Base-by-base conservation (phyloP, 1,140 invertebrate species). In the Cryptotermes secundus region DNA sequence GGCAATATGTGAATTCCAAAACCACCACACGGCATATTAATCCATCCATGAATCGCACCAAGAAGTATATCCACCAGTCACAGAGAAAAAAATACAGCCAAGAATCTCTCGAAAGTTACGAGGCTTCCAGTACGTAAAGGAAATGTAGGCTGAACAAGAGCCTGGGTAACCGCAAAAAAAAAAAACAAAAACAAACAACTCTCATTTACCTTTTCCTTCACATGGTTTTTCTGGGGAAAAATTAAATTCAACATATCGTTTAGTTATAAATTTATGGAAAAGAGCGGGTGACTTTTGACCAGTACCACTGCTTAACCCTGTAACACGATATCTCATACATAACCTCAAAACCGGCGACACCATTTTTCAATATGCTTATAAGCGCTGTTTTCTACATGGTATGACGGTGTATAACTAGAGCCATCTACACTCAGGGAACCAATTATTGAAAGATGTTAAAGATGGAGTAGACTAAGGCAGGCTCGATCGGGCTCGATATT, bases 241-340 rank as follows among this genome's bases (percentile, higher is more conserved):
- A 26, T 35, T 81, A 38, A 81, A 81, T 26, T 81, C 34, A 35
- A 81, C 42, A 81, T 38, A 38, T 26, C 80, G 80, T 12, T 81
- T 81, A 16, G 80, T 35, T 81, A 42, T 81, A 81, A 1, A 59
- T 22, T 10, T 19, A 16, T 59, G 53, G 19, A 59, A n/a, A 59
- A 59, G 0, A 24, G 19, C 53, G 19, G 53, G 53, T 1, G 53
- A 24, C 19, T 19, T 59, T 22, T 19, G 53, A 7, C 19, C 7
- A 19, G 24, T 19, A 59, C 53, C 53, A 59, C 26, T 3, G 26
- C 26, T 22, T 59, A 59, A 26, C 2, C 19, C 22, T 59, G 3
- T 59, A 59, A n/a, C 26, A 7, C 24, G 22, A 1, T 14, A 24
- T 16, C 7, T 59, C 19, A 59, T 22, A 59, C 19, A 24, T 0